Evolutionary conservation across 1,140 invertebrate genomes (phyloP), one percentile per base, ranked within the genome.

Genomic region (Drosophila aff.): DNA sequence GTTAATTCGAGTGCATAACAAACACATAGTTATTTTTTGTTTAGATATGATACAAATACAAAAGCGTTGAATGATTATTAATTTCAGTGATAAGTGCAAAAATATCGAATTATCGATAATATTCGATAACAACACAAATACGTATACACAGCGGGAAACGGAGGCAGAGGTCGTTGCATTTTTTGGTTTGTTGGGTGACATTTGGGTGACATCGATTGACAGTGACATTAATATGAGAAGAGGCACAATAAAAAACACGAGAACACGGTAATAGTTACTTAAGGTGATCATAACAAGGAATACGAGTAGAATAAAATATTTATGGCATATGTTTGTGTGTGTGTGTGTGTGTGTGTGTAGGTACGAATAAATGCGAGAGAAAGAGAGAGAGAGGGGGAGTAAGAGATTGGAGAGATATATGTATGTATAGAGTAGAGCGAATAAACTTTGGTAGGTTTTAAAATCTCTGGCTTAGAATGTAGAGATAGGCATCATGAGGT

Each of bases 141-240:
- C 69, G 69, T 61, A 58, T 73, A 73, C 67, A 73, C 69, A 73
- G 67, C 69, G 69, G 61, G 67, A 72, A 73, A 73, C 67, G 55
- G 38, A 43, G 69, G 67, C 46, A 40, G 50, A 53, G 50, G 67
- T 72, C 28, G 65, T 73, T 73, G 69, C 69, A 73, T 23, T 23
- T 23, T 23, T 57, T 73, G 69, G 46, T 58, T 67, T 47, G 31
- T 50, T 65, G 62, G 67, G 67, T 66, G 66, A 69, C 66, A 69
- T 72, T 50, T 65, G 62, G 66, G 66, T 66, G 66, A 69, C 66
- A 69, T 72, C 50, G 61, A 50, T 71, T 53, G 67, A 49, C 66
- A 71, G 52, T 71, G 67, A 72, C 41, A 61, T 31, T 41, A 72
- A 61, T 33, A 73, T 73, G 65, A 47, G 52, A 33, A 38, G 36